phyloP scores from a whole-genome alignment of 2,888 invertebrate species.

The Drosophila subsilvestris region DNA sequence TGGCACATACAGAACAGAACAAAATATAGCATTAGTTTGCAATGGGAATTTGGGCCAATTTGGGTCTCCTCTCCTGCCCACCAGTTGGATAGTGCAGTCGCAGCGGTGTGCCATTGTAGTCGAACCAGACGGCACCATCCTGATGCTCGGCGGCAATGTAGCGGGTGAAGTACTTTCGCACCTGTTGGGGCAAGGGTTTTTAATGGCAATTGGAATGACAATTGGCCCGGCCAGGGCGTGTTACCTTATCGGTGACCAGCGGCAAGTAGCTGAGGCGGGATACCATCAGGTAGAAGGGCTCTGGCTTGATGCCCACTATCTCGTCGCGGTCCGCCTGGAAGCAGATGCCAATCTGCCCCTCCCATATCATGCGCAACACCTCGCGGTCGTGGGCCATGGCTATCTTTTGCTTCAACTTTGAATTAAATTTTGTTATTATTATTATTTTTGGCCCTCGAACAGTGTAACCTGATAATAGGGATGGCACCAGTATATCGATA shows the following conservation, averaged over 20 bases:
- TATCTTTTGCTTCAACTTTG: constrained; percentile 15
- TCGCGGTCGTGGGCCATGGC: constrained; percentile 97
- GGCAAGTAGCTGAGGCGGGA: constrained; percentile 97
- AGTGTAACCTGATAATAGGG: constrained; percentile 21
- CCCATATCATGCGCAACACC: constrained; percentile 97
- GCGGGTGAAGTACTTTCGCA: constrained; percentile 94
- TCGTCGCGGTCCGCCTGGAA: constrained; percentile 95
- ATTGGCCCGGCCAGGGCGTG: constrained; percentile 2
- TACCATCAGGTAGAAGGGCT: constrained; percentile 96
- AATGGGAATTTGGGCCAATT: constrained; percentile 9
- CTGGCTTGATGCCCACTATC: constrained; percentile 94
- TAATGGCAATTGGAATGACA: not conserved
- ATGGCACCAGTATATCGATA: constrained; percentile 25
- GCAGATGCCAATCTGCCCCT: constrained; percentile 96
- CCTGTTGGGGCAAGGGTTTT: constrained; percentile 84
- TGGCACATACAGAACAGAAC: constrained; percentile 4
- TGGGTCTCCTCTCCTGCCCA: too few relatives aligned
- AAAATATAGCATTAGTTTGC: not conserved
- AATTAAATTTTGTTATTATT: not conserved
- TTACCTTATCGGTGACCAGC: constrained; percentile 96
- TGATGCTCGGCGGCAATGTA: constrained; percentile 92
- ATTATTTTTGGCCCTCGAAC: constrained; percentile 37
- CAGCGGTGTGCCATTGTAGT: constrained; percentile 94
- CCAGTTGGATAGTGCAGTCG: constrained; percentile 94
- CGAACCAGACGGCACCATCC: constrained; percentile 96